Base-by-base conservation (phyloP, 2,797 vertebrate species). In the Cuculus canorus region DNA sequence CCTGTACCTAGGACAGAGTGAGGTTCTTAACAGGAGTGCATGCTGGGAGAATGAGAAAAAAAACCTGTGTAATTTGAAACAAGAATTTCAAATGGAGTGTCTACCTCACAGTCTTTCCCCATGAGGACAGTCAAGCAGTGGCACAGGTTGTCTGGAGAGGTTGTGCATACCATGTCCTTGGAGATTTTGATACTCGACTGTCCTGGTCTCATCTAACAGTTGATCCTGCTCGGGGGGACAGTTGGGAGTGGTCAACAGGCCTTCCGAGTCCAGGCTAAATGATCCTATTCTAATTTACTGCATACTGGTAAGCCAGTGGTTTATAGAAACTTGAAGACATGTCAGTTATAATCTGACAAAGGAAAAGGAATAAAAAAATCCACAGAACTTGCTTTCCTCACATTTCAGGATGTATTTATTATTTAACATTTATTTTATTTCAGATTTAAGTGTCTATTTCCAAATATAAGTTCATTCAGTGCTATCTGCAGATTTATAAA, bases 21-120 rank as follows among this genome's bases (percentile, higher is more conserved):
- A 56, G 17, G 18, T 9, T 82, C 35, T 32, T 65, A 71, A 27
- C 0, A 76, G 5, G 33, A 17, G 15, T 48, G n/a, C 4, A 45
- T 12, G 19, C 19, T 16, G 5, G 24, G 6, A 75, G 39, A 82
- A 71, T 9, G 28, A 56, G 8, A 43, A 28, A 11, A 79, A 66
- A 54, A 19, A 1, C 2, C 1, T 2, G 1, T 43, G 7, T 13
- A 21, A 71, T 19, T 4, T 48, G 22, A 92, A 88, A 39, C 2
- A 52, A 18, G 25, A 43, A 21, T 63, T 87, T 59, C 27, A 79
- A 28, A 68, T 1, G 13, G 17, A 3, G 33, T 24, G 7, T 10
- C 41, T 59, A 13, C 18, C 63, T 79, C 66, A 61, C 24, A 54
- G 4, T 41, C 41, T 48, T 24, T 68, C 21, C 23, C 13, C 7